A percentile compares a stretch with the other conserved stretches of the same genome.
phyloP scores from a whole-genome alignment of 2,113 vertebrate species.

The Apodemus speciosus region DNA sequence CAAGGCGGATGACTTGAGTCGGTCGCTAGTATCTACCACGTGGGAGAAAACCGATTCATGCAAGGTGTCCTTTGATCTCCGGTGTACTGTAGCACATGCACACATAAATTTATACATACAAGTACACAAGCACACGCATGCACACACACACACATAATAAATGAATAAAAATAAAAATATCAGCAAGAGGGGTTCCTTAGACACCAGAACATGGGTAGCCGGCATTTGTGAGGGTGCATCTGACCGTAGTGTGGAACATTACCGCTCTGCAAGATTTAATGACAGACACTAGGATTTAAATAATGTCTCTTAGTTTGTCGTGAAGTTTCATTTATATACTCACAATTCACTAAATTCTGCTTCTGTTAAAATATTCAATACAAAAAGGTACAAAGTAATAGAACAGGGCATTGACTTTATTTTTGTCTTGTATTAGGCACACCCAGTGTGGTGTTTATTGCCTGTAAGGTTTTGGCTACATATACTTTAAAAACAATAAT shows the following conservation, averaged over 20 bases:
- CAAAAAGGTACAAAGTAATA: background rate
- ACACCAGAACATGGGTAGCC: background rate
- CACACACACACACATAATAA: background rate
- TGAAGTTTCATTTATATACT: background rate
- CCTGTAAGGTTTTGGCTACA: background rate
- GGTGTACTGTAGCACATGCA: no score
- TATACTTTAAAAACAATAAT: background rate
- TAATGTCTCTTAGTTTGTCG: background rate
- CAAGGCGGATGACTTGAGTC: background rate
- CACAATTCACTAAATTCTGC: background rate
- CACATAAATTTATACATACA: background rate
- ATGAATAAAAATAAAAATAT: background rate
- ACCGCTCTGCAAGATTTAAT: background rate
- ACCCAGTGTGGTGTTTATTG: background rate
- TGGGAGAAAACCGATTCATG: background rate
- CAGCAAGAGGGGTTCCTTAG: background rate
- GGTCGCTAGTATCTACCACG: accelerated
- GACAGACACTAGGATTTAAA: background rate
- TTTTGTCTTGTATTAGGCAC: background rate
- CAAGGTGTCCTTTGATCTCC: background rate
- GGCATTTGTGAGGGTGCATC: background rate
- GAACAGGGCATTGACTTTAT: background rate
- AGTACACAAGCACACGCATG: background rate
- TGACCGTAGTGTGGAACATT: background rate
- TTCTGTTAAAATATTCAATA: constrained; percentile 1